Conservation (phyloP, 2,888 invertebrate species). For the Cremastinae sp. region DNA sequence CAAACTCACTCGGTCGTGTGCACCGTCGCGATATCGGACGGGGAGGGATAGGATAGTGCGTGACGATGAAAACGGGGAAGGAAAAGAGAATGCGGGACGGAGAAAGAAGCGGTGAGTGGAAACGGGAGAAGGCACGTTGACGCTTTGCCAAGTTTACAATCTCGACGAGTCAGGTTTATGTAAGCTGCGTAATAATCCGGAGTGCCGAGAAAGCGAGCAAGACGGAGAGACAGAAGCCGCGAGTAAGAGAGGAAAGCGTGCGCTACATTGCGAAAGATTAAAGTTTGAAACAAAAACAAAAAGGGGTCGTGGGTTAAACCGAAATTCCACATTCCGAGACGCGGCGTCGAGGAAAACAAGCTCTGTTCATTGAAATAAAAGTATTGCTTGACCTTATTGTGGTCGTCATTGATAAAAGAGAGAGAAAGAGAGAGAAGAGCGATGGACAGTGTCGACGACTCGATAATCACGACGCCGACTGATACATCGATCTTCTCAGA, state of each 20-base stretch:
- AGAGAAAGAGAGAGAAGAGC: too few species aligned
- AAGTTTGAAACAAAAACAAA: constrained; percentile 15
- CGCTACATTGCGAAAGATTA: constrained; percentile 12
- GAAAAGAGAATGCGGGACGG: constrained; percentile 1
- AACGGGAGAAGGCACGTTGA: constrained; percentile 55
- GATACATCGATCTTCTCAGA: constrained; percentile 63
- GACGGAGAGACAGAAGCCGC: constrained; percentile 7
- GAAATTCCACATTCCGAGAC: constrained; percentile 29
- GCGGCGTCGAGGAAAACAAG: constrained; percentile 39
- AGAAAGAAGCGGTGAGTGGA: constrained; percentile 42
- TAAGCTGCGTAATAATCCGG: constrained; percentile 63
- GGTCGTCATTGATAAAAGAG: constrained; percentile 1
- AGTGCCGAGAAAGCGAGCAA: constrained; percentile 21
- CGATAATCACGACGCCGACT: constrained; percentile 62
- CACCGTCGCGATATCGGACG: constrained; percentile 41
- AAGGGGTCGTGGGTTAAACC: constrained; percentile 22
- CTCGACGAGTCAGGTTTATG: constrained; percentile 58
- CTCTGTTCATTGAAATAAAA: constrained; percentile 7
- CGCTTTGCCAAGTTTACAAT: constrained; percentile 61
- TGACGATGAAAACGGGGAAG: constrained; percentile 14
- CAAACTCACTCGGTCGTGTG: constrained; percentile 41
- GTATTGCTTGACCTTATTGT: not conserved
- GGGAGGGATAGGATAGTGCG: constrained; percentile 27
- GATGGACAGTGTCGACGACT: constrained; percentile 72
- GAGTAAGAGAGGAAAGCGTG: not conserved